These are phyloP conservation scores for Xiphophorus hellerii DNA, from an alignment of 2,113 vertebrate genomes.

Conservation along the genomic window DNA sequence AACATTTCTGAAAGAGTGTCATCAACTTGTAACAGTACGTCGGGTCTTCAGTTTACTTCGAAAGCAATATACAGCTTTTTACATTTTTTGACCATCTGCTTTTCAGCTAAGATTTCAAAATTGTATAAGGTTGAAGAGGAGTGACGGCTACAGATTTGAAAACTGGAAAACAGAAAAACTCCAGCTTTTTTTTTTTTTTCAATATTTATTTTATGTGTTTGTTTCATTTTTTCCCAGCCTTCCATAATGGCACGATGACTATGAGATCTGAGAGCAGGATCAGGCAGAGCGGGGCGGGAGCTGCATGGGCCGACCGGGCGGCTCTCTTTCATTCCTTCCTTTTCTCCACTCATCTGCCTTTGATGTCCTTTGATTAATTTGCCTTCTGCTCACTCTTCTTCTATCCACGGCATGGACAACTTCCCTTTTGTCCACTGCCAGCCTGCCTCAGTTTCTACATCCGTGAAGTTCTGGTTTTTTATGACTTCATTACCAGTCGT, in stretches of 20 bases:
- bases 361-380: conserved; percentile 81
- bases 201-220: conserved; percentile 30
- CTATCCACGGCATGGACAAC: conserved; percentile 32
- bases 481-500: background rate
- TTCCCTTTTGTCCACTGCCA: conserved; percentile 16
- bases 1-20: background rate
- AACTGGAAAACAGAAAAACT: background rate
- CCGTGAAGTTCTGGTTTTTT: conserved; percentile 5
- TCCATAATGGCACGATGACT: conserved; percentile 67
- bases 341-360: conserved; percentile 60
- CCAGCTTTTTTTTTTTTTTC: background rate
- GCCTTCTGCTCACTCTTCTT: conserved; percentile 62
- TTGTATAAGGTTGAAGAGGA: background rate
- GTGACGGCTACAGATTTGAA: background rate
- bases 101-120: background rate
- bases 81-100: background rate
- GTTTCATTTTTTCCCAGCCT: conserved; percentile 40
- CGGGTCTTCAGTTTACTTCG: background rate
- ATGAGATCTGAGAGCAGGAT: conserved; percentile 70
- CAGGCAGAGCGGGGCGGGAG: conserved; percentile 68
- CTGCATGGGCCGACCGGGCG: conserved; percentile 67
- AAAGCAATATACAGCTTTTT: background rate
- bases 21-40: background rate
- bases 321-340: conserved; percentile 71
- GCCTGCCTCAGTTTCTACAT: conserved; percentile 4